These are phyloP conservation scores for Apomyelois bistriatella DNA, from an alignment of 2,888 invertebrate species.

Conservation along the genomic window DNA sequence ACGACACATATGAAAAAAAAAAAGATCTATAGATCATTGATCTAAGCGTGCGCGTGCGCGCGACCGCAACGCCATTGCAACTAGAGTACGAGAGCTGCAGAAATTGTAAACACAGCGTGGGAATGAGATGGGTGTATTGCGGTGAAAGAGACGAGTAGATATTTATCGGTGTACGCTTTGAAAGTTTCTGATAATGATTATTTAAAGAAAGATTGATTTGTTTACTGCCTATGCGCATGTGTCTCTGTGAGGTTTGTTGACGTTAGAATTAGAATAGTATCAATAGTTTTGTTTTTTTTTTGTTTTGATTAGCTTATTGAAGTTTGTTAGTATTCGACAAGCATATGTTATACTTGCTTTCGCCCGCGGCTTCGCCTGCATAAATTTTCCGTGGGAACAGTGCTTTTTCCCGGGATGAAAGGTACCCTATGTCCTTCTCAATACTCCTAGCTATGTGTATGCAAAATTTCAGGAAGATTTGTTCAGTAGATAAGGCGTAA, in stretches of 20 bases:
- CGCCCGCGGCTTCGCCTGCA: too few species aligned
- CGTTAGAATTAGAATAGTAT: not conserved
- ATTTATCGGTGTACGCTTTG: slow-evolving; percentile 42
- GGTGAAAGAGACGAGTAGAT: slow-evolving; percentile 36
- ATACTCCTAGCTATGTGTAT: too few species aligned
- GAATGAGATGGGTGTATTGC: slow-evolving; percentile 36
- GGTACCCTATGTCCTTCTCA: too few species aligned
- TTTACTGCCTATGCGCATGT: not conserved
- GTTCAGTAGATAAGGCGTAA: too few species aligned
- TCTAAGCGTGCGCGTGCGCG: slow-evolving; percentile 35
- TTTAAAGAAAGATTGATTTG: slow-evolving; percentile 11
- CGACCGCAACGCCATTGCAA: slow-evolving; percentile 39
- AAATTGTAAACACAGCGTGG: slow-evolving; percentile 58
- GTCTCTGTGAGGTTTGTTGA: slow-evolving; percentile 5
- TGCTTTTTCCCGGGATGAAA: too few species aligned
- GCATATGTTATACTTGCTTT: too few species aligned
- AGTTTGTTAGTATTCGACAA: too few species aligned
- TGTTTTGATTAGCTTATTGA: too few species aligned
- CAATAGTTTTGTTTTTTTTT: too few species aligned
- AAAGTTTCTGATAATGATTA: slow-evolving; percentile 39
- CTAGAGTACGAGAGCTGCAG: slow-evolving; percentile 40
- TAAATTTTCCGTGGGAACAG: too few species aligned
- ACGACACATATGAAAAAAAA: slow-evolving; percentile 24
- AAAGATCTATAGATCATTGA: slow-evolving; percentile 28
- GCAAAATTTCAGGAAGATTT: too few species aligned